phyloP scores from a whole-genome alignment of 2,797 vertebrate genomes.

The Anguilla obscura region DNA sequence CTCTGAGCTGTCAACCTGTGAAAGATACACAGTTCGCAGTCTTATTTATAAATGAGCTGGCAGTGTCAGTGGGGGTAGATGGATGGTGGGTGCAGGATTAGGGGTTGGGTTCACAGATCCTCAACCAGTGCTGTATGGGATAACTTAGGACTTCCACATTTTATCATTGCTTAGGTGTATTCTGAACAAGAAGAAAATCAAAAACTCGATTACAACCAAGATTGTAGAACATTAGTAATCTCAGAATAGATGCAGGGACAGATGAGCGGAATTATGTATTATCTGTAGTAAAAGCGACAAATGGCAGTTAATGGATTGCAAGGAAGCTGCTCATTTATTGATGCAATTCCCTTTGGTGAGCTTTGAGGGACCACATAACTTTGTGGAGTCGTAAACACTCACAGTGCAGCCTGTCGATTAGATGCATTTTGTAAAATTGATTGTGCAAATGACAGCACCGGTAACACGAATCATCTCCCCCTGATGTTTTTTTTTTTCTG shows the following conservation, averaged over 20 bases:
- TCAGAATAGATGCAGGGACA: background rate
- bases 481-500: background rate
- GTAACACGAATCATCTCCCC: background rate
- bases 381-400: background rate
- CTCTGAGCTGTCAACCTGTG: background rate
- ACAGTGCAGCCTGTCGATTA: background rate
- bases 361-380: background rate
- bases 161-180: background rate
- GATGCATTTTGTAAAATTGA: slow-evolving; percentile 8
- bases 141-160: background rate
- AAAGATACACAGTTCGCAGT: background rate
- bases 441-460: background rate
- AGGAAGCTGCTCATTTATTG: background rate
- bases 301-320: slow-evolving; percentile 5
- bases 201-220: background rate
- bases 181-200: background rate
- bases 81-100: background rate
- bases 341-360: slow-evolving; percentile 1
- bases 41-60: background rate
- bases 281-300: slow-evolving; percentile 2
- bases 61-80: background rate
- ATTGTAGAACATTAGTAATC: background rate
- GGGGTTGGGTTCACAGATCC: background rate
- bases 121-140: background rate
- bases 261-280: background rate